Evolutionary conservation across 2,113 vertebrate genomes (phyloP).

Genomic region (Zingel zingel): DNA sequence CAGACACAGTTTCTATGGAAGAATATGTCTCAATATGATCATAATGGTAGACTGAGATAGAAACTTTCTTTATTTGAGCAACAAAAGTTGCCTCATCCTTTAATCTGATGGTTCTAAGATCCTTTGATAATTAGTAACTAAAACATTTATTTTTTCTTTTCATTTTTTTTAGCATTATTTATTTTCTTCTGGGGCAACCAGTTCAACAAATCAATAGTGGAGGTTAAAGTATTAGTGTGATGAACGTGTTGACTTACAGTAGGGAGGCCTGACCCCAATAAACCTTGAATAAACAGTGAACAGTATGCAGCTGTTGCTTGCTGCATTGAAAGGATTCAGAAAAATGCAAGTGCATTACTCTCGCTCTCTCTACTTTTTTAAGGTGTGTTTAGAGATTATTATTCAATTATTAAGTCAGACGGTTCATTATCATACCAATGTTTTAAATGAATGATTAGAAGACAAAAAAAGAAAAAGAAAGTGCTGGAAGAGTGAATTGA

Average conservation of each 20-base stretch:
- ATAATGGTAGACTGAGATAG: neutral
- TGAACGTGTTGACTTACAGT: constrained; percentile 50
- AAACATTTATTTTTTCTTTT: neutral
- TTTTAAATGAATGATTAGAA: constrained; percentile 40
- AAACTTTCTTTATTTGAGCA: neutral
- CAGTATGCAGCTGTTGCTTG: constrained; percentile 54
- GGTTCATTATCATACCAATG: neutral
- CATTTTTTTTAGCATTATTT: neutral
- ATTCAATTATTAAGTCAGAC: neutral
- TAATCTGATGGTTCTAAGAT: constrained; percentile 4
- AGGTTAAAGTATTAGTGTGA: constrained; percentile 62
- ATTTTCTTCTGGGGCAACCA: constrained; percentile 36
- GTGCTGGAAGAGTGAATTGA: neutral
- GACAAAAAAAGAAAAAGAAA: constrained; percentile 18
- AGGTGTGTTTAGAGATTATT: constrained; percentile 12
- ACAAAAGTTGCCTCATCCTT: neutral
- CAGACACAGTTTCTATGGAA: neutral
- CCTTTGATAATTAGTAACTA: neutral
- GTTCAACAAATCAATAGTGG: constrained; percentile 58
- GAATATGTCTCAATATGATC: neutral
- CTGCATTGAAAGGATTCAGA: constrained; percentile 35
- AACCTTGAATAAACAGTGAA: constrained; percentile 67
- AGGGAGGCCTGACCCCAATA: constrained; percentile 57
- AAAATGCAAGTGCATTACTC: constrained; percentile 35
- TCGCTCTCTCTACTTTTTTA: neutral